phyloP scores from a whole-genome alignment of 2,797 vertebrate genomes.

The Acipenser oxyrinchus region DNA sequence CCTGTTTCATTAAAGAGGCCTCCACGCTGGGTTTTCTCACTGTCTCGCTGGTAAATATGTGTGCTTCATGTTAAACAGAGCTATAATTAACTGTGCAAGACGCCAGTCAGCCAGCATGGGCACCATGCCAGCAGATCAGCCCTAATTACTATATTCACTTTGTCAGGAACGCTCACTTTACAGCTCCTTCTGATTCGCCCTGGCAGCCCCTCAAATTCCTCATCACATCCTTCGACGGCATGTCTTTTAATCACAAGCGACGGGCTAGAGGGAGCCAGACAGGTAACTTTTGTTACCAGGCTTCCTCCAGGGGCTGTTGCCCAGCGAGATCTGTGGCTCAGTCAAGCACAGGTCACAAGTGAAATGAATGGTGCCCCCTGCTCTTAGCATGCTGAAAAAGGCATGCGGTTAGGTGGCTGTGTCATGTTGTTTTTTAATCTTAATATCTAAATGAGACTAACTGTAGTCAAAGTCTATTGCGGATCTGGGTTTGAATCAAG shows the following conservation, averaged over 20 bases:
- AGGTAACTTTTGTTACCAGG: neutral
- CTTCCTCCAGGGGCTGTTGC: neutral
- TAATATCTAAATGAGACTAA: too few relatives aligned
- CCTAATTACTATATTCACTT: conserved; percentile 75
- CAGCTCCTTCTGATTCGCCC: conserved; percentile 63
- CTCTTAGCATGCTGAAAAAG: too few relatives aligned
- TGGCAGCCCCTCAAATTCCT: conserved; percentile 44
- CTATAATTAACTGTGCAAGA: conserved; percentile 72
- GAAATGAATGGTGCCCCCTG: too few relatives aligned
- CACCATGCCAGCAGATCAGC: conserved; percentile 71
- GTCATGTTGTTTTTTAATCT: too few relatives aligned
- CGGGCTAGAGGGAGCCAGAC: neutral
- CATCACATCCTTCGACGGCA: conserved; percentile 11
- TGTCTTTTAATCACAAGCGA: conserved; percentile 7
- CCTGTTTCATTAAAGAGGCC: conserved; percentile 36
- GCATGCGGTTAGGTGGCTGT: too few relatives aligned
- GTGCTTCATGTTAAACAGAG: conserved; percentile 43
- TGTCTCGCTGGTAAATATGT: conserved; percentile 36
- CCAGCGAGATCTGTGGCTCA: neutral
- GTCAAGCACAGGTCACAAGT: neutral
- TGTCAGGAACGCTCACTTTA: conserved; percentile 73
- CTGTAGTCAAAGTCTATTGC: too few relatives aligned
- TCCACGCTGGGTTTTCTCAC: conserved; percentile 39
- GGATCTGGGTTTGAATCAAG: too few relatives aligned
- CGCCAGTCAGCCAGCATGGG: conserved; percentile 61